phyloP scores from a whole-genome alignment of 2,888 invertebrate genomes.

The Cataglyphis rosenhaueri region DNA sequence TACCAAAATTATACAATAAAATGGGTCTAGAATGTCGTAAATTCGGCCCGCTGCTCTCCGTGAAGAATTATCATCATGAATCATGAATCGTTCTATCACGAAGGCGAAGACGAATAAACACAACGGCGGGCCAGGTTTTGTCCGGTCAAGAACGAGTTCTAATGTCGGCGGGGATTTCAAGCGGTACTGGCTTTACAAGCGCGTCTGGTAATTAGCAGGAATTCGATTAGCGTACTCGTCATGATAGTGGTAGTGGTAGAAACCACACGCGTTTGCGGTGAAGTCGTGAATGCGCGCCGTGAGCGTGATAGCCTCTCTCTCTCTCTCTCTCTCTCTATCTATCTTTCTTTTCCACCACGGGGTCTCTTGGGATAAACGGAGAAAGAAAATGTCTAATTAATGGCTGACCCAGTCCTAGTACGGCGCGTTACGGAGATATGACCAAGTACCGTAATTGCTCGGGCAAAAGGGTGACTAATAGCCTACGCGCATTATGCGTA shows the following conservation, averaged over 20 bases:
- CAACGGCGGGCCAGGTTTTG: neutral
- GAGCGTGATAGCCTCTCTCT: neutral
- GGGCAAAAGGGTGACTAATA: constrained; percentile 74
- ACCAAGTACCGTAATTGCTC: constrained; percentile 71
- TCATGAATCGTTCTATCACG: constrained; percentile 32
- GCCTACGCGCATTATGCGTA: constrained; percentile 54
- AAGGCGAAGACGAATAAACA: neutral
- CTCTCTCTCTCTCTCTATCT: neutral
- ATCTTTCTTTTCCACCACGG: neutral
- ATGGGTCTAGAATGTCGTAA: constrained; percentile 36
- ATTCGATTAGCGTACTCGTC: constrained; percentile 42
- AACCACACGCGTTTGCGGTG: constrained; percentile 17
- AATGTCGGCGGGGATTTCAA: constrained; percentile 30
- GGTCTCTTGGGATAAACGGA: constrained; percentile 12
- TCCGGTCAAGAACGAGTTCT: constrained; percentile 13
- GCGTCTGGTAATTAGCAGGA: constrained; percentile 45
- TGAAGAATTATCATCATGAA: constrained; percentile 42
- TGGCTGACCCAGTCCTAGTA: constrained; percentile 54
- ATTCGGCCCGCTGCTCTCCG: constrained; percentile 27
- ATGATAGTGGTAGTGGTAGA: neutral
- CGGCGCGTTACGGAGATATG: constrained; percentile 66
- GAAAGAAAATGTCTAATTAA: constrained; percentile 56
- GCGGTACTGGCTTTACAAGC: constrained; percentile 37
- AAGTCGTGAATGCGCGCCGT: constrained; percentile 16
- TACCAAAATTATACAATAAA: constrained; percentile 43